These are phyloP conservation scores for Aphidius ervi DNA, from an alignment of 1,140 invertebrate genomes.

Conservation along the genomic window DNA sequence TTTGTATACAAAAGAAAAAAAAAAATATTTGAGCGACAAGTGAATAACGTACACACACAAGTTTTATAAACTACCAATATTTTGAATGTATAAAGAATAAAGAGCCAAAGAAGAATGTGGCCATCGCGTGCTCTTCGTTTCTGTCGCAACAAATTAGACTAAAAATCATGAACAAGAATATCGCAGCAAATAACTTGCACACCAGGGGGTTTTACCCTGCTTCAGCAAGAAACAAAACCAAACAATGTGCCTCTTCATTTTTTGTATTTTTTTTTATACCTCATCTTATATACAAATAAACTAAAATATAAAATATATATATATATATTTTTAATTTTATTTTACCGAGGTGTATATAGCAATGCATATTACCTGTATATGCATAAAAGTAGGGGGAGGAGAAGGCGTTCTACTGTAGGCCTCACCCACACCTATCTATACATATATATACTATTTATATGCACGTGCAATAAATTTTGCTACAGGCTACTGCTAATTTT, in stretches of 20 bases:
- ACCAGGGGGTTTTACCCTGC: constrained; percentile 37
- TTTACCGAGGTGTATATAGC: too few species aligned
- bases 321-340: too few species aligned
- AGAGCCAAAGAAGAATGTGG: constrained; percentile 20
- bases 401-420: too few species aligned
- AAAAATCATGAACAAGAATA: constrained; percentile 45
- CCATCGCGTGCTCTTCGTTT: constrained; percentile 42
- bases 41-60: constrained; percentile 17
- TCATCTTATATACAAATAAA: neutral
- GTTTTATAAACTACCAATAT: constrained; percentile 5
- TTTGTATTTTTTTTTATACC: constrained; percentile 8
- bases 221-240: neutral
- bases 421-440: too few species aligned
- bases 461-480: too few species aligned
- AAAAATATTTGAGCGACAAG: constrained; percentile 6
- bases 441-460: too few species aligned
- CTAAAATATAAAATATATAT: too few species aligned
- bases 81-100: constrained; percentile 21
- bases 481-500: too few species aligned
- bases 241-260: constrained; percentile 11
- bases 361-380: too few species aligned
- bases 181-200: constrained; percentile 48
- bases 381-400: too few species aligned
- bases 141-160: constrained; percentile 52
- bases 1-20: neutral